Conservation (phyloP, 2,888 invertebrate species). For the Antheraea yamamai region DNA sequence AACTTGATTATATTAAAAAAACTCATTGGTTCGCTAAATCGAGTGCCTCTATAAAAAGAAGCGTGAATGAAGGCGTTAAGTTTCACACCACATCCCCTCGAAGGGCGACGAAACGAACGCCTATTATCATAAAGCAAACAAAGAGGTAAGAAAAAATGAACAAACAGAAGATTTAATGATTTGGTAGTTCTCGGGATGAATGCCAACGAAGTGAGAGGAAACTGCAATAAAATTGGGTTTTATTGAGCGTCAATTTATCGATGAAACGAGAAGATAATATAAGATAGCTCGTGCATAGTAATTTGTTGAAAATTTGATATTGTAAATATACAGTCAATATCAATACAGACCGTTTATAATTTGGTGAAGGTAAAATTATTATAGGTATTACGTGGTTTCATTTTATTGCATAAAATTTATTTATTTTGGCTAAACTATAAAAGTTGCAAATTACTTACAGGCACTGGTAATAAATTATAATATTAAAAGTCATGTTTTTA, state of each 20-base stretch:
- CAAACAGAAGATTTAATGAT: conserved; percentile 77
- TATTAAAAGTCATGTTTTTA: conserved; percentile 16
- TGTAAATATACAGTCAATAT: conserved; percentile 13
- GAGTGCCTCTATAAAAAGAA: conserved; percentile 74
- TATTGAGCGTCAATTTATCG: conserved; percentile 65
- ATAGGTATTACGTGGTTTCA: conserved; percentile 44
- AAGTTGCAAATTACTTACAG: conserved; percentile 21
- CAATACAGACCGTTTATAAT: conserved; percentile 30
- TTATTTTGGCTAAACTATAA: conserved; percentile 35
- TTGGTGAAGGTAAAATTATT: conserved; percentile 36
- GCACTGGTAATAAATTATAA: conserved; percentile 34
- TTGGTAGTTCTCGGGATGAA: conserved; percentile 75
- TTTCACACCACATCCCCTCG: conserved; percentile 75
- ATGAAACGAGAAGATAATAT: conserved; percentile 41
- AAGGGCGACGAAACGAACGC: conserved; percentile 72
- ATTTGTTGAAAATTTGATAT: conserved; percentile 44
- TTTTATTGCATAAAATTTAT: conserved; percentile 42
- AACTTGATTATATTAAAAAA: conserved; percentile 64
- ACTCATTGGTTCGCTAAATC: conserved; percentile 74
- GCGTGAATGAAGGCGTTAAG: conserved; percentile 78
- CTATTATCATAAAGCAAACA: conserved; percentile 82
- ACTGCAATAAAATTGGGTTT: conserved; percentile 74
- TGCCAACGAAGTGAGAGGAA: conserved; percentile 73
- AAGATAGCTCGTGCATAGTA: conserved; percentile 50
- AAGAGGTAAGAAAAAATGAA: conserved; percentile 73